phyloP scores from a whole-genome alignment of 64 coral and sea anemone genomes.

The Pocillopora damicornis region DNA sequence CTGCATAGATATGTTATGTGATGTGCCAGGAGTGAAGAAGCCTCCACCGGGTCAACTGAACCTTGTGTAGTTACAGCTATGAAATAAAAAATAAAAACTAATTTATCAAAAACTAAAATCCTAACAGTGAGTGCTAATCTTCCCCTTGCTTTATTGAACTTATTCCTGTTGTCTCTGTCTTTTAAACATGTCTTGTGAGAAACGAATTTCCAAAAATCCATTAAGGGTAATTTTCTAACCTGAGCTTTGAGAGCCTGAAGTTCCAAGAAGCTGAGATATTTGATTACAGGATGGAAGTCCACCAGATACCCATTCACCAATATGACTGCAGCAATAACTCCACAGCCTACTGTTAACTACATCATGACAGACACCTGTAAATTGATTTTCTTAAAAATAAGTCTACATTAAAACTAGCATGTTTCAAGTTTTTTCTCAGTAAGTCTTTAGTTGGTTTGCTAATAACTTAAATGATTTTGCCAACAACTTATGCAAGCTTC shows the following conservation, averaged over 20 bases:
- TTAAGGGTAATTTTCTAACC: background rate
- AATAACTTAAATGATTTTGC: too few relatives aligned
- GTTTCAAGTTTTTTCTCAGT: too few relatives aligned
- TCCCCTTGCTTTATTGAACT: too few relatives aligned
- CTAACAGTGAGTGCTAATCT: too few relatives aligned
- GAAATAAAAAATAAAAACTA: background rate
- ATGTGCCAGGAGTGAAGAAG: constrained; percentile 13
- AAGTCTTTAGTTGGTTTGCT: too few relatives aligned
- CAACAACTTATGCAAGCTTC: too few relatives aligned
- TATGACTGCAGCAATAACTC: constrained; percentile 60
- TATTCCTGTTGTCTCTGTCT: too few relatives aligned
- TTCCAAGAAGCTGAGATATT: constrained; percentile 42
- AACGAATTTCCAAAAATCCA: background rate
- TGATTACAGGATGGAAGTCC: constrained; percentile 64
- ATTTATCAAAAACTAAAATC: background rate
- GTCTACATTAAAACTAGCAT: too few relatives aligned
- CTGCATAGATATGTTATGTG: constrained; percentile 68
- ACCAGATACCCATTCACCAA: constrained; percentile 68
- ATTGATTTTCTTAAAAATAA: too few relatives aligned
- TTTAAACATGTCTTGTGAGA: too few relatives aligned
- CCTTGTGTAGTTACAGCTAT: background rate
- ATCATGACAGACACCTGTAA: constrained; percentile 81
- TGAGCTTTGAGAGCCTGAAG: background rate
- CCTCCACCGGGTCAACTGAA: constrained; percentile 14
- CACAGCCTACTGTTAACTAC: constrained; percentile 57